Conservation (phyloP, 2,797 vertebrate species). For the Heterohyrax brucei region DNA sequence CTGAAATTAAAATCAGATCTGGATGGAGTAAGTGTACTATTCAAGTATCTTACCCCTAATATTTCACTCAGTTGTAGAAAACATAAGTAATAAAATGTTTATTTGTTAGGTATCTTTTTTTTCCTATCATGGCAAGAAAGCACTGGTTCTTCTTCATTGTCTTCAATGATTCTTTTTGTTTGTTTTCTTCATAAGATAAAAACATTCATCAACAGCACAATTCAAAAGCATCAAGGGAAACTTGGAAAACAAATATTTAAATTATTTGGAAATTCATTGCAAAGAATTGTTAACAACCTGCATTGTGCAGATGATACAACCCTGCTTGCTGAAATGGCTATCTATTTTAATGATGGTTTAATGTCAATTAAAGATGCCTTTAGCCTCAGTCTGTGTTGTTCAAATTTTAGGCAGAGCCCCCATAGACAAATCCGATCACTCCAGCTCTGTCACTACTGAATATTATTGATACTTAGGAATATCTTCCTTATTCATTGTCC, state of each 20-base stretch:
- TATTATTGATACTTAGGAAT: no score
- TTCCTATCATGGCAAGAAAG: neutral
- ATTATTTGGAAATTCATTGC: neutral
- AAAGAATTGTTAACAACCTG: neutral
- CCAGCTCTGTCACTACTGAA: no score
- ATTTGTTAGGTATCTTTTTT: neutral
- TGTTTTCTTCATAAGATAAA: neutral
- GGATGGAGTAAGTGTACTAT: constrained; percentile 51
- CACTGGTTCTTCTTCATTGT: neutral
- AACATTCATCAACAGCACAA: neutral
- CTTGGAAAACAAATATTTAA: neutral
- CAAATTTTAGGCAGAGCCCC: no score
- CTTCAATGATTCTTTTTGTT: neutral
- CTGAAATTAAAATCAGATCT: constrained; percentile 65
- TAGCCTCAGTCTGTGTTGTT: no score
- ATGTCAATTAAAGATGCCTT: no score
- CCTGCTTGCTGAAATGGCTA: no score
- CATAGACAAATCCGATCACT: no score
- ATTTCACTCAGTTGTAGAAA: constrained; percentile 36
- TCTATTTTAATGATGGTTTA: no score
- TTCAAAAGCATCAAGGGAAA: no score
- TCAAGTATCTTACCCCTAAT: neutral
- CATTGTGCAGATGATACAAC: no score
- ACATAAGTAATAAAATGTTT: neutral
- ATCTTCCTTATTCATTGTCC: no score